phyloP scores from a whole-genome alignment of 2,113 vertebrate species.

The Psophia crepitans region DNA sequence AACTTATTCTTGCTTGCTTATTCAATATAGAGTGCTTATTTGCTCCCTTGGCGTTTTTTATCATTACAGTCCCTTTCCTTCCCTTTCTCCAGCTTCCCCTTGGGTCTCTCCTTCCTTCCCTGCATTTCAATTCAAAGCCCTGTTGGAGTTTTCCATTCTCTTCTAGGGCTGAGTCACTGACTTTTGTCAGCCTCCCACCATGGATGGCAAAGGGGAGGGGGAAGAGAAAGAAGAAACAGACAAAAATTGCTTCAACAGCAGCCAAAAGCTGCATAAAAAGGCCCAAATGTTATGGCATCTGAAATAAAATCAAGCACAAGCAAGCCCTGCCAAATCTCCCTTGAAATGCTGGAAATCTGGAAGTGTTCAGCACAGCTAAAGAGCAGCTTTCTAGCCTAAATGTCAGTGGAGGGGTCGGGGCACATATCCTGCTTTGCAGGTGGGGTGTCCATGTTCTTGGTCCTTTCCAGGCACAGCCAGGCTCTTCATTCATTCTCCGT shows the following conservation, averaged over 20 bases:
- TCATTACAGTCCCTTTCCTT: neutral
- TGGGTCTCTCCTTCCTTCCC: constrained; percentile 55
- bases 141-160: constrained; percentile 61
- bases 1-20: neutral
- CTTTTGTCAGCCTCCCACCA: constrained; percentile 56
- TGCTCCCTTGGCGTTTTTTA: neutral
- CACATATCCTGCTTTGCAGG: neutral
- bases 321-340: constrained; percentile 38
- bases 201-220: constrained; percentile 40
- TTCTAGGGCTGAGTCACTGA: constrained; percentile 54
- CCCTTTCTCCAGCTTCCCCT: constrained; percentile 43
- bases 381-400: neutral
- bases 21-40: neutral
- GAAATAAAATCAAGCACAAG: constrained; percentile 44
- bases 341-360: constrained; percentile 63
- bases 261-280: constrained; percentile 53
- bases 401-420: neutral
- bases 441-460: accelerated
- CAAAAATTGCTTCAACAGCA: constrained; percentile 30
- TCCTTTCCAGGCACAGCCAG: neutral
- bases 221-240: constrained; percentile 59
- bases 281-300: constrained; percentile 51
- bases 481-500: neutral
- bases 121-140: constrained; percentile 40
- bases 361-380: neutral